Evolutionary conservation across 2,797 vertebrate genomes (phyloP), one percentile per base, ranked within the genome.

Genomic region (Smutsia temminckii): DNA sequence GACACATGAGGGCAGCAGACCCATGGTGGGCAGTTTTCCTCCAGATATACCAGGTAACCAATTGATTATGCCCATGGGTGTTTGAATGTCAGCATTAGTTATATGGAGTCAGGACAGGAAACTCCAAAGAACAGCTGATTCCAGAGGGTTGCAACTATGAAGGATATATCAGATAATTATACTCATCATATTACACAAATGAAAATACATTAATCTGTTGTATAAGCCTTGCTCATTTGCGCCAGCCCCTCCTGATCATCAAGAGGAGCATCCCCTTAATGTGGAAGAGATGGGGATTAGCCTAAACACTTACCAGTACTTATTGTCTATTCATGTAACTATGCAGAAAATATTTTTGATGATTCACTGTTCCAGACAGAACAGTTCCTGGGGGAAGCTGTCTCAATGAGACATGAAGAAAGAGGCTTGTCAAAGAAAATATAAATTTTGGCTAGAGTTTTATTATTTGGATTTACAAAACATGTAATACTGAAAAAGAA

Each of bases 321-420:
- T 83, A 42, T 53, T 81, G 37, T 78, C 4, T 17, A 59, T 59
- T 79, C 13, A 18, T n/a, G 0, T 16, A 69, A 29, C 5, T 86
- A 5, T 87, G 91, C 49, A 84, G 64, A 87, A 96, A 78, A 71
- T 23, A 69, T 40, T 92, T 94, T 69, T 29, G 14, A 64, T 12
- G 2, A 46, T n/a, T 14, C 32, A 49, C 32, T n/a, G 0, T 61
- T 75, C 16, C 32, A 93, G 37, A 46, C 18, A 40, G n/a, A 71
- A 16, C 2, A 59, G 37, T 53, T 89, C 27, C 11, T 78, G 7
- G 7, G 9, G 8, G 25, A 91, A 81, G 18, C 14, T 55, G 20
- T 14, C 12, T 64, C 18, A 66, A 18, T 57, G 18, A 72, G 10
- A 84, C 46, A 53, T 27, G 53, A 9, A 57, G 2, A 63, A 3